phyloP scores from a whole-genome alignment of 2,113 vertebrate genomes.

The Oxygymnocypris stewartii region DNA sequence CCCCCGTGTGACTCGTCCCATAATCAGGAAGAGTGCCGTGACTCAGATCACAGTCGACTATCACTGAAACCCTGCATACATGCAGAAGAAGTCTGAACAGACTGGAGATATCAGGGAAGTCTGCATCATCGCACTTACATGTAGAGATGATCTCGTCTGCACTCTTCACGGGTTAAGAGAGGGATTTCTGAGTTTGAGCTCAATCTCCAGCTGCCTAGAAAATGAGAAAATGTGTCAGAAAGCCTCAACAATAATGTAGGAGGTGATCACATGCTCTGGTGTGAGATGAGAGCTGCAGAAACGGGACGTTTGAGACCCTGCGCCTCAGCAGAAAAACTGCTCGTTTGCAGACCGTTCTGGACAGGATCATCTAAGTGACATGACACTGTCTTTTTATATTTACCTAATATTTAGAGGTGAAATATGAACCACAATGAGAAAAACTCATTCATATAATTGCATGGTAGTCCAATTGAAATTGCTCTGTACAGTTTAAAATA shows the following conservation, averaged over 20 bases:
- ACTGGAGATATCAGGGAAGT: no score
- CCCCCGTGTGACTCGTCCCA: neutral
- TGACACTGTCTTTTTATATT: no score
- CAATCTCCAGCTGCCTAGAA: neutral
- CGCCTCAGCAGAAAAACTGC: neutral
- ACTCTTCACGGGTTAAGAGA: neutral
- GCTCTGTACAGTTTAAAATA: neutral
- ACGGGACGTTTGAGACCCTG: neutral
- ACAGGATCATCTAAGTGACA: no score
- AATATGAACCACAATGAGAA: no score
- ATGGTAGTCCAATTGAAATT: neutral
- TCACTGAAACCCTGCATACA: neutral
- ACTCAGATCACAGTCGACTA: neutral
- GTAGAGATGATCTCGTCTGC: neutral
- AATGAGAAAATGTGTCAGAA: conserved; percentile 1
- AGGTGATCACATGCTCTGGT: neutral
- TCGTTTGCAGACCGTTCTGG: neutral
- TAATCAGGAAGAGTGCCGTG: neutral
- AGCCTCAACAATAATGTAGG: neutral
- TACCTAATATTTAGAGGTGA: no score
- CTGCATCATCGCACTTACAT: neutral
- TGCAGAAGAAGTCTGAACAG: neutral
- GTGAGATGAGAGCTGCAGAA: neutral
- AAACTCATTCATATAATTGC: no score
- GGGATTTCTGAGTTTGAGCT: neutral